Evolutionary conservation across 2,888 invertebrate species (phyloP), one percentile per base, ranked within the genome.

Genomic region (Caenorhabditis virilis): DNA sequence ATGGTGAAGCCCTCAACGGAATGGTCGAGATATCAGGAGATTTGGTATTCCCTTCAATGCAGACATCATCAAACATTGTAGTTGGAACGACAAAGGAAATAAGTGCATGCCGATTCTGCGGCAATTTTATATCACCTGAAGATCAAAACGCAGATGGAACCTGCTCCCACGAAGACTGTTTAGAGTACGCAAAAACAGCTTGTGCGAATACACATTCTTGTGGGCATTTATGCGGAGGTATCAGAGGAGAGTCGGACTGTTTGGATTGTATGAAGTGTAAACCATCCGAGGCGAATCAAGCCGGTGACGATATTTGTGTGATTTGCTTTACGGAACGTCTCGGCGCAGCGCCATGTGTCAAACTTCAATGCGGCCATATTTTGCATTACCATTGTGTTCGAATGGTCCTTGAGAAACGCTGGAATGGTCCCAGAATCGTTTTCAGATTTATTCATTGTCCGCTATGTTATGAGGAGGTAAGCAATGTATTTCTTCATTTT

Each of bases 241-340:
- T 72, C 3, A 46, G 54, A 13, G 64, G 57, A 9, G 72, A 72
- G 43, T 48, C 43, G 9, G 48, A 49, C 11, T 69, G 69, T 60
- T 64, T 72, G 9, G 66, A 68, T 4, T 74, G 74, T 42, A 33
- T 74, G 52, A 56, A 47, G 1, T 74, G 74, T 46, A 53, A 64
- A 25, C 78, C 79, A 35, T 51, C 53, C 50, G 70, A 64, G 20
- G 42, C 95, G 49, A 90, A 92, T 16, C 97, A 97, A 85, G 97
- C 97, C 84, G 93, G 93, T 0, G 97, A 97, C 82, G 97, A 97
- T 84, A 94, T 97, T 93, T 97, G 97, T 85, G 95, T 97, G 92
- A 93, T 97, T 78, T 97, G 97, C 85, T 97, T 97, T 85, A 93
- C 94, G 0, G 97, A 97, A 84, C 93, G 95, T 0, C 86, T 97